Conservation (phyloP, 2,888 invertebrate species). For the Galerucella pusilla region DNA sequence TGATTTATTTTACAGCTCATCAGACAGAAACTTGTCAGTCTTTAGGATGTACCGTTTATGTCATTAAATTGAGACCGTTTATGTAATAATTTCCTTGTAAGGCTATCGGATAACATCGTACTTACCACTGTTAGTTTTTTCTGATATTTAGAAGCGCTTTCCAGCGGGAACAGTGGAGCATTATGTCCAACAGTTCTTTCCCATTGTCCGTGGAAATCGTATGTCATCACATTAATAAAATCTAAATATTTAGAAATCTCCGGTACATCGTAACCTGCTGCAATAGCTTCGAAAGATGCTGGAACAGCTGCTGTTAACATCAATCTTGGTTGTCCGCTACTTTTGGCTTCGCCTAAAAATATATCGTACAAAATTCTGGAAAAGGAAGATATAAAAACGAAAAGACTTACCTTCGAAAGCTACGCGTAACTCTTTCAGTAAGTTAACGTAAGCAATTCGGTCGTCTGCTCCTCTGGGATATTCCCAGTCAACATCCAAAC, state of each 20-base stretch:
- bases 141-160: conserved; percentile 90
- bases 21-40: no score
- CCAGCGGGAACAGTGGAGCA: conserved; percentile 88
- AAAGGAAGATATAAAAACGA: no score
- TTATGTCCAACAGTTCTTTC: conserved; percentile 93
- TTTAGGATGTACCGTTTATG: no score
- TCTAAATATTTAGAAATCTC: conserved; percentile 94
- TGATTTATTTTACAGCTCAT: no score
- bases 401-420: conserved; percentile 78
- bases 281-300: conserved; percentile 92
- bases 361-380: background rate
- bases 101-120: conserved; percentile 40
- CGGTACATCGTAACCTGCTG: conserved; percentile 93
- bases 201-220: conserved; percentile 96
- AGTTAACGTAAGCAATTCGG: conserved; percentile 83
- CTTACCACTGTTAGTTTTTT: conserved; percentile 92
- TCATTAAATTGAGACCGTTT: no score
- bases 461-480: conserved; percentile 92
- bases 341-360: conserved; percentile 72
- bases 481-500: conserved; percentile 94
- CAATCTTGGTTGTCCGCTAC: conserved; percentile 80
- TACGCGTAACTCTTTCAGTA: conserved; percentile 86
- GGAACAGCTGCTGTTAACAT: conserved; percentile 86
- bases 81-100: no score
- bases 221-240: conserved; percentile 95